Base-by-base conservation (phyloP, 2,113 vertebrate species). In the Coturnix japonica region DNA sequence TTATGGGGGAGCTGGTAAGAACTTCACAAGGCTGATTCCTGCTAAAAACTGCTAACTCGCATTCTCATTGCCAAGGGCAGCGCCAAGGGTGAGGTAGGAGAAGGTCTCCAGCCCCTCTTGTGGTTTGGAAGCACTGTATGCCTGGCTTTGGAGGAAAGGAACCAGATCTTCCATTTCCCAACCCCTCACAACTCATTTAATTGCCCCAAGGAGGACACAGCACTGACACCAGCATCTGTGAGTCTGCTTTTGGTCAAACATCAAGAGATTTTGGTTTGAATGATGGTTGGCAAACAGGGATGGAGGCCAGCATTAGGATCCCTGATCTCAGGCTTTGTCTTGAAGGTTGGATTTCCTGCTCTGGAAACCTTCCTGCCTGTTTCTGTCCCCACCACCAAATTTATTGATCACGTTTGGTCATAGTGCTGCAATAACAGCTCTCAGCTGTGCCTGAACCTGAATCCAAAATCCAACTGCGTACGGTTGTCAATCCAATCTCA, bases 91-190 rank as follows among this genome's bases (percentile, higher is more conserved):
- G 78, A 54, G 63, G 2, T 2, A 71, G 53, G 14, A 39, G 61
- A 46, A 51, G 30, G 18, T 14, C 19, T 5, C 56, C 71, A 51
- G 65, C 65, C 60, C 53, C 13, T 1, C 37, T 28, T 4, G 25
- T 8, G 21, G 10, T 67, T 33, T 28, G 81, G 72, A n/a, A 60
- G 31, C 0, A 0, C 7, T 28, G 35, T 20, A 14, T 13, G n/a
- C 44, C 17, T 44, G 2, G 16, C 7, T 80, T 61, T 60, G 41
- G 51, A 76, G 92, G 91, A 95, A 89, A 95, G 94, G 85, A 5
- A 39, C 35, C 37, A 56, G 49, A 21, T 33, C 17, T 51, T 47
- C 15, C 56, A 44, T 44, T 23, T 20, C 33, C 10, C 35, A 51
- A 6, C 47, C 13, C 30, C 35, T 47, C 60, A 23, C 28, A 81